Base-by-base conservation (phyloP, 2,113 vertebrate genomes). In the Diphyllodes magnificus region DNA sequence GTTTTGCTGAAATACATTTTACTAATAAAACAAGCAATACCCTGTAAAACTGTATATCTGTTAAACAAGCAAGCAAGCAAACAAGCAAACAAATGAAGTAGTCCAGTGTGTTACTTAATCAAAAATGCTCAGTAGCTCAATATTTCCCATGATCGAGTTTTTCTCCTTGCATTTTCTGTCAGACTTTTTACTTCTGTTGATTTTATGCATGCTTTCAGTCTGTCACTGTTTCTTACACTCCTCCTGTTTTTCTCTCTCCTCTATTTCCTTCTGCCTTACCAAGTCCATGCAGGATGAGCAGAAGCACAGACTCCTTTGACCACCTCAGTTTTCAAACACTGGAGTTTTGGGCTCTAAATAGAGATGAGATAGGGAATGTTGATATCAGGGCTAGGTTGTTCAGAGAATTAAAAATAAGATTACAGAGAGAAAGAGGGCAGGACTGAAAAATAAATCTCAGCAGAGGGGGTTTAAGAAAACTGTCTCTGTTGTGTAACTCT, bases 251-350 rank as follows among this genome's bases (percentile, higher is more conserved):
- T 28, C 15, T 76, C 33, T 70, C 16, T 66, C 30, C 33, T 70
- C 7, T 66, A 1, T 81, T 91, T 72, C 66, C 21, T 82, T 81
- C 80, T 90, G 21, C 23, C 37, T 86, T 57, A 40, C n/a, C 20
- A 56, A 59, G 31, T 57, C 35, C 16, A 7, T 5, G 23, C 0
- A 10, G 53, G 49, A 72, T 39, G 16, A 63, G 37, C 15, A 75
- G 42, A 82, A 76, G 50, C 11, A 49, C 8, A 27, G 40, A n/a
- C 15, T 63, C 7, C 30, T 61, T 51, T 64, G 69, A 83, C 5
- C 47, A 86, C 20, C 6, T 3, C 2, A 3, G 8, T n/a, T 88
- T 94, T 68, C 2, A 7, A 60, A 61, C 1, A 0, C 1, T 20
- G 6, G 19, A 7, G 2, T 19, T 53, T 57, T 22, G 23, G 39